Percentiles rank a stretch among this genome's conserved stretches.
phyloP scores from a whole-genome alignment of 1,140 invertebrate species.

The Leptestheria dahalacensis region DNA sequence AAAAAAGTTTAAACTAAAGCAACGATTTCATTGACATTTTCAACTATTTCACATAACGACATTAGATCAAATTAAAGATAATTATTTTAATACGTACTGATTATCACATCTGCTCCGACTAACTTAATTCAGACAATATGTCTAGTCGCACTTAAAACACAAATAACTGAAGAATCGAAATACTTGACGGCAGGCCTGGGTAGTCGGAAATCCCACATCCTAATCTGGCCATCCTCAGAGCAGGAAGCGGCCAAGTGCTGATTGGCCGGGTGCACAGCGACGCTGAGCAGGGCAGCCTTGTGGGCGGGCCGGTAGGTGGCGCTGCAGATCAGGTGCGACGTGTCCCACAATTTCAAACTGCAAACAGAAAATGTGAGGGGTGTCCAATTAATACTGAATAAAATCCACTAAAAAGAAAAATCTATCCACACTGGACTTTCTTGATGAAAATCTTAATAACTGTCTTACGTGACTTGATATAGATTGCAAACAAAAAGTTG shows the following conservation, averaged over 20 bases:
- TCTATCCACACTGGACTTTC: no score
- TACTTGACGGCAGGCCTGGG: conserved; percentile 4
- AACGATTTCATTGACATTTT: neutral
- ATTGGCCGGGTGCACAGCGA: conserved; percentile 5
- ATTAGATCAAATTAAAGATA: neutral
- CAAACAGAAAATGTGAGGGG: no score
- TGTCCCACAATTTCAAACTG: conserved; percentile 13
- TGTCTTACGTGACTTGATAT: no score
- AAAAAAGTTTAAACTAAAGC: no score
- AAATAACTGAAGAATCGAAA: neutral
- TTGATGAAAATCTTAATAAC: no score
- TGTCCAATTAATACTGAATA: no score
- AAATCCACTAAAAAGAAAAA: no score
- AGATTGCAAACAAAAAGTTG: neutral
- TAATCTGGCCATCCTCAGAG: conserved; percentile 11
- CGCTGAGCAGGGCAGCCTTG: neutral
- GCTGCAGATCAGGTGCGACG: conserved; percentile 8
- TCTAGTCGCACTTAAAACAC: no score
- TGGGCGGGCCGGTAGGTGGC: conserved; percentile 10
- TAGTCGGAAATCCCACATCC: conserved; percentile 9
- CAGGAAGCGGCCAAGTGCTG: conserved; percentile 3
- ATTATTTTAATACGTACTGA: no score
- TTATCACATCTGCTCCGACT: no score
- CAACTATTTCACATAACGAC: neutral
- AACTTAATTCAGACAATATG: no score